phyloP scores from a whole-genome alignment of 2,797 vertebrate genomes.

The Parauchenoglanis ngamensis region DNA sequence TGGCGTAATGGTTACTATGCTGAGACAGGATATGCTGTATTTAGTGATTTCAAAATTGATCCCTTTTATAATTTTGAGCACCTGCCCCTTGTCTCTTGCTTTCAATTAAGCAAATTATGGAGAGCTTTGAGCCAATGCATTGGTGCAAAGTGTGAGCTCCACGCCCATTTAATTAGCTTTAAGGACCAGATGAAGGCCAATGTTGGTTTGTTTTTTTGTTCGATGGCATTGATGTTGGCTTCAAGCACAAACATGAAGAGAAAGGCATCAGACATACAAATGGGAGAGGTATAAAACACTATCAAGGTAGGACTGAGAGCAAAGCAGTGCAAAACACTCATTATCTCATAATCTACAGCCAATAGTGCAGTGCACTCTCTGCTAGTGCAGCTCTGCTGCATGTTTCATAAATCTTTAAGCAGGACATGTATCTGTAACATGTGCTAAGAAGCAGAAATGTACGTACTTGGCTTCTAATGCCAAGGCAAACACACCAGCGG shows the following conservation, averaged over 20 bases:
- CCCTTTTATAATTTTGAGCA: not conserved
- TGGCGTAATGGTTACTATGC: not conserved
- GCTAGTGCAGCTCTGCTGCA: not conserved
- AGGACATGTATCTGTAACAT: not conserved
- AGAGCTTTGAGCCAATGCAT: slow-evolving; percentile 23
- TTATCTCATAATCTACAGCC: slow-evolving; percentile 22
- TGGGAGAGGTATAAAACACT: not conserved
- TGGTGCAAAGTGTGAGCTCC: slow-evolving; percentile 18
- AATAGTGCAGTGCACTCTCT: not conserved
- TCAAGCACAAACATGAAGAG: slow-evolving; percentile 19
- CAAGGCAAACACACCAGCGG: slow-evolving; percentile 95
- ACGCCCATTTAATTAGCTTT: slow-evolving; percentile 42
- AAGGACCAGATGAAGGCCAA: slow-evolving; percentile 49
- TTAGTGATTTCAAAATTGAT: not conserved
- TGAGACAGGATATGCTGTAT: not conserved
- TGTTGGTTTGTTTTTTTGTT: slow-evolving; percentile 41
- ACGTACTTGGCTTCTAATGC: slow-evolving; percentile 98
- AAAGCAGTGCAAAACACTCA: not conserved
- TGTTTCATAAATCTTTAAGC: slow-evolving; percentile 42
- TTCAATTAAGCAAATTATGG: slow-evolving; percentile 4
- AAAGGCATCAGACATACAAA: not conserved
- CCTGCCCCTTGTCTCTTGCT: not conserved
- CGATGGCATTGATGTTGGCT: slow-evolving; percentile 32
- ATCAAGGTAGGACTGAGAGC: not conserved
- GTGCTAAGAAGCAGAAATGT: slow-evolving; percentile 36